Base-by-base conservation (phyloP, 2,113 vertebrate species). In the Silurus glanis region DNA sequence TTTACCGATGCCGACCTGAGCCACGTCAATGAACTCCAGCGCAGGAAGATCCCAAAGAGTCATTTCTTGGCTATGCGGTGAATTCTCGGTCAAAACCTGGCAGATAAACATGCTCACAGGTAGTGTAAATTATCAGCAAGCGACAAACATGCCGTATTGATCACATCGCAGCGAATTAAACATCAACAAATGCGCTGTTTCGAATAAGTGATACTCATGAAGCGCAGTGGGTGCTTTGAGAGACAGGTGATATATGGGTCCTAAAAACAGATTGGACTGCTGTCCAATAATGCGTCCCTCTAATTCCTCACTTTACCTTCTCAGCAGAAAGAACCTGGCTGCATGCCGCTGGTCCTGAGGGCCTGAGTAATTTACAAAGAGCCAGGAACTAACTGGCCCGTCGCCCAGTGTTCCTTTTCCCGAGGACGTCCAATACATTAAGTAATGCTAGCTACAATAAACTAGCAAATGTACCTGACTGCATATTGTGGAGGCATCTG, bases 11-110 rank as follows among this genome's bases (percentile, higher is more conserved):
- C 51, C 72, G 51, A 83, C 74, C 14, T 91, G 87, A 56, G 0
- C n/a, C 10, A 86, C 83, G 66, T 83, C 62, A 14, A 95, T 92
- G 0, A 87, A 83, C 87, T 95, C 95, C 85, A 95, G 92, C 4
- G 62, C 87, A 0, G 95, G 95, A 51, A 91, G 90, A 58, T 91
- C 90, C 61, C 74, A 19, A 49, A 86, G 84, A 58, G 25, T 78
- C 55, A 61, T 75, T 59, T 81, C 84, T 75, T 58, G 80, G 25
- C 58, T 25, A 45, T 53, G 19, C 49, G 21, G 17, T 7, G 16
- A 80, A 3, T 86, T n/a, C 17, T 19, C 69, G 56, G 58, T 76
- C 45, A 66, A 75, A 64, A 55, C 5, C 85, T 86, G 59, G 28
- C 2, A 28, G 25, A 61, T 12, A 66, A 59, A 74, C 1, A 64